phyloP scores from a whole-genome alignment of 2,113 vertebrate genomes.

The Trochalopteron elliotii region DNA sequence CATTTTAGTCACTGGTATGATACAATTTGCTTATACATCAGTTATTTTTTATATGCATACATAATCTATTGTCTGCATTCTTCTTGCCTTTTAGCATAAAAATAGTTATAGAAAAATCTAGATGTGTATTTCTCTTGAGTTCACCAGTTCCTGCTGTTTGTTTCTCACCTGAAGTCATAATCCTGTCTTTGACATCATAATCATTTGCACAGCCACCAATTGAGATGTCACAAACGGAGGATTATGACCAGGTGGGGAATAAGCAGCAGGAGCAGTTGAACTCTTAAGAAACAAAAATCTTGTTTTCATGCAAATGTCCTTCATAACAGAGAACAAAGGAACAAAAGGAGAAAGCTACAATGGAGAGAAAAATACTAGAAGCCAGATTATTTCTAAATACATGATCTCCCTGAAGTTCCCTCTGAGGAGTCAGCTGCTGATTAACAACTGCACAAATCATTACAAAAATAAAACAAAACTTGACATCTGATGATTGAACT shows the following conservation, averaged over 20 bases:
- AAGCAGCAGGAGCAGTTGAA: constrained; percentile 59
- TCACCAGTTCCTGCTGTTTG: constrained; percentile 56
- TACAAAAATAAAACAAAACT: constrained; percentile 43
- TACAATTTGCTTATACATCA: constrained; percentile 5
- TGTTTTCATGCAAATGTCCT: constrained; percentile 68
- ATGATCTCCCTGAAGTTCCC: constrained; percentile 10
- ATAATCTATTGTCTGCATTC: background rate
- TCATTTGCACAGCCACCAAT: constrained; percentile 60
- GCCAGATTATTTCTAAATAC: constrained; percentile 20
- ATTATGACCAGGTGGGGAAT: constrained; percentile 60
- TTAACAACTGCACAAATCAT: constrained; percentile 40
- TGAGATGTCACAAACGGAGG: constrained; percentile 60
- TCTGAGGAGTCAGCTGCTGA: background rate
- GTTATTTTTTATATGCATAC: background rate
- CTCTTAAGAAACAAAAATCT: constrained; percentile 56
- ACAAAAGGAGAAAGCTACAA: constrained; percentile 37
- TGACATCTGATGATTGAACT: constrained; percentile 10
- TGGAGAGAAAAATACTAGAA: constrained; percentile 2
- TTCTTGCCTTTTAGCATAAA: background rate
- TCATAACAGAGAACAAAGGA: constrained; percentile 50
- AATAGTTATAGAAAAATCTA: constrained; percentile 25
- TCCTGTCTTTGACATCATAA: constrained; percentile 65
- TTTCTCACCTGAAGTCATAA: constrained; percentile 69
- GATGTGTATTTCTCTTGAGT: constrained; percentile 22
- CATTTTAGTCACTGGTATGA: background rate